Evolutionary conservation across 2,888 invertebrate species (phyloP), one percentile per base, ranked within the genome.

Genomic region (Tetragonula carbonaria): DNA sequence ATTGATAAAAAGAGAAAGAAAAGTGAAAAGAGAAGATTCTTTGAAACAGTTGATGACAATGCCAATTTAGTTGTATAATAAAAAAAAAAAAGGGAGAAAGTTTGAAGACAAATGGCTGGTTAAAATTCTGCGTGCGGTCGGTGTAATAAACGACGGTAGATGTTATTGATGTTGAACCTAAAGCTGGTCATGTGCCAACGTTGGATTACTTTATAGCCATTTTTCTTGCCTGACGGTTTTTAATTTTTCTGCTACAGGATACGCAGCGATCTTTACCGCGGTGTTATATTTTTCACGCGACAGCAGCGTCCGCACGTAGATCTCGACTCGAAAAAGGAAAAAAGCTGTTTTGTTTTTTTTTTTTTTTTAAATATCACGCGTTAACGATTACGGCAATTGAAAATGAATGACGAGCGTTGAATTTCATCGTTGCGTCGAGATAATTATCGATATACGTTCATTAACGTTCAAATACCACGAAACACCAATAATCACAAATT

Each of bases 211-310:
- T 23, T 74, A 45, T 68, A 63, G 33, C 57, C 55, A 70, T 65
- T 79, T 79, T 70, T 66, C 75, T n/a, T 71, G 33, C n/a, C 70
- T 53, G 51, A 55, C 59, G n/a, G 57, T 28, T 79, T 74, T 70
- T 70, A 80, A 73, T 81, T 33, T 72, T n/a, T 63, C 51, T 55
- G 28, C 38, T 62, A n/a, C 67, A 73, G 4, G 21, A 38, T 71
- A n/a, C 57, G 57, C 73, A 50, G 57, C 33, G n/a, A 57, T 78
- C 14, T 57, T 51, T 59, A 67, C 57, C 66, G 66, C 73, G 38
- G 78, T 73, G 50, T 28, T n/a, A 77, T 78, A 66, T 66, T 66
- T 78, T 73, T 14, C 38, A 66, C 8, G n/a, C 16, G 18, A 65
- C 45, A 45, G 1, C 23, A 18, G 33, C 21, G 16, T n/a, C 50